A percentile compares a stretch with the other conserved stretches of the same genome.
Evolutionary conservation across 2,888 invertebrate genomes (phyloP).

Genomic region (Dexiosoma caninum): DNA sequence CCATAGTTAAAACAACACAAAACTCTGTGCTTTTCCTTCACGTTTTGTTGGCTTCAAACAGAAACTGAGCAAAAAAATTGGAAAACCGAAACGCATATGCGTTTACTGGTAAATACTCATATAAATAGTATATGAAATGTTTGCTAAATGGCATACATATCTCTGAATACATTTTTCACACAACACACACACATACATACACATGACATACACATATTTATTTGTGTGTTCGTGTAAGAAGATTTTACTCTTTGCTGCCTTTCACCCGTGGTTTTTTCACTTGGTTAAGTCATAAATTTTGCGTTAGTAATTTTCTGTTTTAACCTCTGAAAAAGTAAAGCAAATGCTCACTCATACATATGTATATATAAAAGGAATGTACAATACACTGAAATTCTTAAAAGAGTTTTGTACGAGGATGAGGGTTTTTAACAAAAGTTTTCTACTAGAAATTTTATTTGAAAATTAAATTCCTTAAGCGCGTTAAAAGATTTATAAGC

Average conservation of each 20-base stretch:
- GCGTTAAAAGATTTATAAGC: conserved; percentile 60
- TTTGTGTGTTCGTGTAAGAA: neutral
- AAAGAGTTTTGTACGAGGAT: conserved; percentile 1
- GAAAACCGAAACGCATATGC: conserved; percentile 45
- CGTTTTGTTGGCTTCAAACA: neutral
- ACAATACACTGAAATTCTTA: conserved; percentile 23
- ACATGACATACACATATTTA: neutral
- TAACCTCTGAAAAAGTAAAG: conserved; percentile 50
- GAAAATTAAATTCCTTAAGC: conserved; percentile 61
- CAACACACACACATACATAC: neutral
- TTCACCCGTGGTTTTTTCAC: conserved; percentile 52
- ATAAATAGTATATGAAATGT: conserved; percentile 33
- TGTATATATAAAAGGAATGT: neutral
- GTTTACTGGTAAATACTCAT: conserved; percentile 21
- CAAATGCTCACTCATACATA: too few relatives aligned
- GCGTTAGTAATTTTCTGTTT: conserved; percentile 60
- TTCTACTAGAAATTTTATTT: conserved; percentile 52
- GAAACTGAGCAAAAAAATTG: neutral
- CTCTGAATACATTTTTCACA: neutral
- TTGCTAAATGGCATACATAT: conserved; percentile 16
- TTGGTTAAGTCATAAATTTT: conserved; percentile 63
- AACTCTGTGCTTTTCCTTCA: conserved; percentile 24
- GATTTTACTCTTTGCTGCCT: conserved; percentile 7
- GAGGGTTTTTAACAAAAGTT: conserved; percentile 33
- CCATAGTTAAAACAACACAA: conserved; percentile 52